Evolutionary conservation across 2,797 vertebrate genomes (phyloP).

Genomic region (Anableps anableps): DNA sequence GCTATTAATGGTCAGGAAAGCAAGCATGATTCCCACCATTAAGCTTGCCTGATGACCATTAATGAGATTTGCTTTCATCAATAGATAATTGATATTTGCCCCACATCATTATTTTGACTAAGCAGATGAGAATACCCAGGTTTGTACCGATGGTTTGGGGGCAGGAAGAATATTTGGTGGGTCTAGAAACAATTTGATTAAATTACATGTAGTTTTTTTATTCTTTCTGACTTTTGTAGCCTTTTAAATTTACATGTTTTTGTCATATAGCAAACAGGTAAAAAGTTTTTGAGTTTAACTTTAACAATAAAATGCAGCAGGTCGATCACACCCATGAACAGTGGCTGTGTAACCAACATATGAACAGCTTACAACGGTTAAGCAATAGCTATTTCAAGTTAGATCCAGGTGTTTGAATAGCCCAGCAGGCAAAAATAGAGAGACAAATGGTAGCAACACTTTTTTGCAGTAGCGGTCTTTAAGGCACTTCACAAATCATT

Average conservation of each 20-base stretch:
- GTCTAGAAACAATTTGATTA: background rate
- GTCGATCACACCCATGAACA: no score
- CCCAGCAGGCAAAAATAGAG: background rate
- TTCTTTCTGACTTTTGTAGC: background rate
- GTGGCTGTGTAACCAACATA: no score
- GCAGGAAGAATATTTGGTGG: background rate
- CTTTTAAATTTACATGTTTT: background rate
- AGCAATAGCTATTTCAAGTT: background rate
- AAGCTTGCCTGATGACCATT: constrained; percentile 62
- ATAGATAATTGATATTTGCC: constrained; percentile 66
- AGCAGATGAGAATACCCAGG: constrained; percentile 25
- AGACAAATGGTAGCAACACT: background rate
- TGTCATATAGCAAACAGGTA: no score
- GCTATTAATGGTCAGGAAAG: constrained; percentile 69
- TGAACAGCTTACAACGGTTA: no score
- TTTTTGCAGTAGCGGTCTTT: background rate
- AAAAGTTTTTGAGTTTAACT: no score
- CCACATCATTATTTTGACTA: constrained; percentile 28
- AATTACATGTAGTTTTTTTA: background rate
- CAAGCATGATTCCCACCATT: constrained; percentile 68
- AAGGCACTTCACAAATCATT: background rate
- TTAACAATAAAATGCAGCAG: no score
- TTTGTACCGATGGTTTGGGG: background rate
- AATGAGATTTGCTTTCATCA: constrained; percentile 69
- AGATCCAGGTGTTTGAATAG: background rate